Conservation (phyloP, 2,797 vertebrate genomes). For the Merluccius polli region DNA sequence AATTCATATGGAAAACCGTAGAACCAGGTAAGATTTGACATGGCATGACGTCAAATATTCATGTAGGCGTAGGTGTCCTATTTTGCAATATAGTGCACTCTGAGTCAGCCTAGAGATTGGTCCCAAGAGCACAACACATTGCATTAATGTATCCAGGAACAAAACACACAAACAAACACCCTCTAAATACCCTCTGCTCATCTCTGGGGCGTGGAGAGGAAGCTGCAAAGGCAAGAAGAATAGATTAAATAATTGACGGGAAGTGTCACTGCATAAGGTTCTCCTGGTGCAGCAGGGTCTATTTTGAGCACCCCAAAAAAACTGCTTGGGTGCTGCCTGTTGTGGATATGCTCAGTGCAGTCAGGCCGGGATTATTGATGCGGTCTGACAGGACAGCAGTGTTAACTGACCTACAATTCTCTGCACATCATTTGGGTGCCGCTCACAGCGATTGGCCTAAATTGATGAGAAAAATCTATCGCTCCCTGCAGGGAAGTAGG, state of each 20-base stretch:
- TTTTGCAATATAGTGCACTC: background rate
- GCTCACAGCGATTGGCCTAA: slow-evolving; percentile 1
- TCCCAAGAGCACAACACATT: background rate
- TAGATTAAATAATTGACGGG: background rate
- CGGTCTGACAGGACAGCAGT: slow-evolving; percentile 1
- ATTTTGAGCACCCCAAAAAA: slow-evolving; percentile 17
- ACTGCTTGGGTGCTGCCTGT: background rate
- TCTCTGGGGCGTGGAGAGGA: background rate
- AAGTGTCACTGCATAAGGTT: slow-evolving; percentile 10
- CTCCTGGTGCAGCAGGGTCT: background rate
- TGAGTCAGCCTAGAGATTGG: background rate
- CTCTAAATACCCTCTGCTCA: background rate
- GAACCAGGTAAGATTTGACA: background rate
- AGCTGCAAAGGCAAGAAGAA: background rate
- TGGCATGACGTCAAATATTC: background rate
- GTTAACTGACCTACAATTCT: slow-evolving; percentile 15
- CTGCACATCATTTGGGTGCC: background rate
- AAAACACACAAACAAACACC: background rate
- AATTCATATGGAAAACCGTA: background rate
- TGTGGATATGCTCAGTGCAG: slow-evolving; percentile 1
- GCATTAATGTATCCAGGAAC: background rate
- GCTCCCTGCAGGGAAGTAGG: background rate
- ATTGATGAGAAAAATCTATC: slow-evolving; percentile 3
- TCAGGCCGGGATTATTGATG: slow-evolving; percentile 28
- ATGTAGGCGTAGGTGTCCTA: background rate